These are phyloP conservation scores for Tetragonula carbonaria DNA, from an alignment of 2,888 invertebrate species.

Conservation along the genomic window DNA sequence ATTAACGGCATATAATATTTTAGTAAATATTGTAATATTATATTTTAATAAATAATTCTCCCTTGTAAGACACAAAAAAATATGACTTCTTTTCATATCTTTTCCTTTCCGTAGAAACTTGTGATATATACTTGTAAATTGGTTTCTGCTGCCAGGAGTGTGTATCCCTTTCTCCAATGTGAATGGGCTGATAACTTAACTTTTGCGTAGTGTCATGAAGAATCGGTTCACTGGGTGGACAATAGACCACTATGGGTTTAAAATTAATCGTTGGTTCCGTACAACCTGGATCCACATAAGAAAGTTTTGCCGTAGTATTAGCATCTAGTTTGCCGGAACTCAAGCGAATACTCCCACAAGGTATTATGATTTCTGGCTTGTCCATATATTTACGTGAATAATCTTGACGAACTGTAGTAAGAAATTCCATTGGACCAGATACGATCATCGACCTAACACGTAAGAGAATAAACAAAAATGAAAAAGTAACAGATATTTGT, in stretches of 20 bases:
- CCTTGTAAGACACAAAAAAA: neutral
- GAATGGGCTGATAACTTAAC: slow-evolving; percentile 80
- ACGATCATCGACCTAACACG: slow-evolving; percentile 66
- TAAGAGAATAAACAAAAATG: neutral
- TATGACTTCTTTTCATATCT: neutral
- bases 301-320: slow-evolving; percentile 75
- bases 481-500: neutral
- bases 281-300: slow-evolving; percentile 77
- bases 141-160: slow-evolving; percentile 80
- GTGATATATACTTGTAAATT: slow-evolving; percentile 71
- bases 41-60: neutral
- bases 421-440: slow-evolving; percentile 77
- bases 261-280: slow-evolving; percentile 76
- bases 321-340: slow-evolving; percentile 74
- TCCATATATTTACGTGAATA: slow-evolving; percentile 75
- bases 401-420: slow-evolving; percentile 79
- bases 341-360: slow-evolving; percentile 76
- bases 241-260: slow-evolving; percentile 77
- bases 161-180: slow-evolving; percentile 74
- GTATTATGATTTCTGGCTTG: slow-evolving; percentile 76
- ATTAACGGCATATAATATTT: neutral
- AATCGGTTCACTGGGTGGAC: slow-evolving; percentile 73
- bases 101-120: neutral
- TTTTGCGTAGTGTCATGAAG: slow-evolving; percentile 80
- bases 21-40: neutral